Evolutionary conservation across 2,797 vertebrate species (phyloP), one percentile per base, ranked within the genome.

Genomic region (Squalus acanthias): DNA sequence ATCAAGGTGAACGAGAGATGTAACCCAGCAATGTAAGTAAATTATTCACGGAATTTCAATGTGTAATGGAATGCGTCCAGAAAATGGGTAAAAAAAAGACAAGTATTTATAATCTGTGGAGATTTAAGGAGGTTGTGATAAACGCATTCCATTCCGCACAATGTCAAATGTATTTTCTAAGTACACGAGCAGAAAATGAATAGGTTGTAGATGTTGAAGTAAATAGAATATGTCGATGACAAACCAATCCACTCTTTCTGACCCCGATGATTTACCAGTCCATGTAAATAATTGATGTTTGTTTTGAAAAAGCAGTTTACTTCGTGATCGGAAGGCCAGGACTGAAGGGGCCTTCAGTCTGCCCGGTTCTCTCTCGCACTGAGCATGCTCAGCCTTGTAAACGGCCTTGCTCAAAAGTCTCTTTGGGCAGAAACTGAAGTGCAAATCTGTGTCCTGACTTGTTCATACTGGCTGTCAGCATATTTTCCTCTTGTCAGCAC

Each of bases 401-500:
- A 98, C 97, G 98, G 98, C 98, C 97, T 97, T 96, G 96, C 97
- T 98, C 97, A 88, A 97, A 95, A 97, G 97, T 97, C 98, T 98
- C 97, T 98, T 98, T 26, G 97, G 98, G 98, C 97, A 97, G 97
- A 97, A 98, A 98, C 98, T 98, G 97, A 85, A 99, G 99, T 99
- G 98, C 98, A 99, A 98, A 99, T 98, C 98, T 98, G 98, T 99
- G 99, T 99, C 98, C 98, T 98, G 98, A 98, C 98, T 99, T 99
- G 99, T 99, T 99, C 98, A 97, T 97, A 97, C 97, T 97, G 98
- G 97, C 99, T 99, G 99, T 99, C 98, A 98, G 98, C 97, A 97
- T 98, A 98, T 99, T 99, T 98, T 98, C 98, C 98, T 99, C 98
- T 98, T 99, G 99, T 99, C 99, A 99, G 98, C 98, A 98, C 98